Conservation (phyloP, 2,113 vertebrate species). For the Cyanoderma ruficeps region DNA sequence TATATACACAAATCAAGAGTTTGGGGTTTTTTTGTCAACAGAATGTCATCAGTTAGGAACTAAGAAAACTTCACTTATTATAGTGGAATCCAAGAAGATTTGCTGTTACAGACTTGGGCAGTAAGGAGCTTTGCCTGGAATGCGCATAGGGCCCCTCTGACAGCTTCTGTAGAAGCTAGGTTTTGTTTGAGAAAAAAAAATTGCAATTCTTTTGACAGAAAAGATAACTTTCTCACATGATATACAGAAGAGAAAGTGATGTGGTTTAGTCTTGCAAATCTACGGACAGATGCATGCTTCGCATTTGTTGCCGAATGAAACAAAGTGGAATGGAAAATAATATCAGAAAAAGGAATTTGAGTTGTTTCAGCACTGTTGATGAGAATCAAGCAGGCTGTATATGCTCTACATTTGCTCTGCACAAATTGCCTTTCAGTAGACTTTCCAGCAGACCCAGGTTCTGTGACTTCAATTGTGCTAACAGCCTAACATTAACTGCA, state of each 20-base stretch:
- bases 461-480: neutral
- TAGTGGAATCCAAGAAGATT: neutral
- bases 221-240: neutral
- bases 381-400: neutral
- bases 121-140: neutral
- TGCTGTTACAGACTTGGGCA: neutral
- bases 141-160: neutral
- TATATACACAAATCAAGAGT: neutral
- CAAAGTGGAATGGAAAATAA: neutral
- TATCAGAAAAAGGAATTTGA: neutral
- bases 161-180: neutral
- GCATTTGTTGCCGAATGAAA: neutral
- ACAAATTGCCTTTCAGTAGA: neutral
- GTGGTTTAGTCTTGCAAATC: neutral
- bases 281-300: neutral
- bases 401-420: neutral
- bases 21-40: neutral
- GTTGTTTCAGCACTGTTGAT: neutral
- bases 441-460: neutral
- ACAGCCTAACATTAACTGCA: neutral
- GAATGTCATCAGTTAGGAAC: neutral
- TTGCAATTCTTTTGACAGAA: neutral
- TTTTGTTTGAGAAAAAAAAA: neutral
- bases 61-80: neutral
- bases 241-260: neutral